A percentile compares a stretch with the other conserved stretches of the same genome.
Evolutionary conservation across 2,888 invertebrate species (phyloP).

Genomic region (Thera britannica): DNA sequence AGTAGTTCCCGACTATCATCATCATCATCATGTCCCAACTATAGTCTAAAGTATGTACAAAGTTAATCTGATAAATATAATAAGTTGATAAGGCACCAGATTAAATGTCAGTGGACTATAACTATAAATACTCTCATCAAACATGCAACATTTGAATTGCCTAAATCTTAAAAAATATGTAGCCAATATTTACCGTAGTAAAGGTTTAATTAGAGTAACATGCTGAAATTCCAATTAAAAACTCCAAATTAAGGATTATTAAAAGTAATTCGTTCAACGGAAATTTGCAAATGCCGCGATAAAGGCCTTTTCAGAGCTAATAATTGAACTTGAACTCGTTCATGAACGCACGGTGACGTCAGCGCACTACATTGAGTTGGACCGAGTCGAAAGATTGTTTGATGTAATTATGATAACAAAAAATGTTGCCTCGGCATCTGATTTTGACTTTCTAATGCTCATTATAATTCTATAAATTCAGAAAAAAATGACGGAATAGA

Average conservation of each 20-base stretch:
- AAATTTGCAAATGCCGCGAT: slow-evolving; percentile 1
- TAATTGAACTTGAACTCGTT: slow-evolving; percentile 41
- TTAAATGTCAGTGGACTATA: too few relatives aligned
- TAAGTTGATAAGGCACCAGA: too few relatives aligned
- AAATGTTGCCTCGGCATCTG: neutral
- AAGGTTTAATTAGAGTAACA: slow-evolving; percentile 9
- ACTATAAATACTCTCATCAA: too few relatives aligned
- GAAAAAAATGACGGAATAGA: too few relatives aligned
- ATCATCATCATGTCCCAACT: too few relatives aligned
- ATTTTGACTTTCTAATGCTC: neutral
- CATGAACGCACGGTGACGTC: slow-evolving; percentile 30
- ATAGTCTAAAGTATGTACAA: too few relatives aligned
- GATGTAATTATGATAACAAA: neutral
- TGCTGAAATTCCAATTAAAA: slow-evolving; percentile 21
- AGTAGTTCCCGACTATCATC: too few relatives aligned
- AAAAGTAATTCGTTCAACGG: slow-evolving; percentile 16
- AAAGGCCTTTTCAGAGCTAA: slow-evolving; percentile 26
- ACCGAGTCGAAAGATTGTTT: neutral
- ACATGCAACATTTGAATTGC: too few relatives aligned
- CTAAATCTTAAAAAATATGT: neutral
- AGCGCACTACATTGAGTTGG: neutral
- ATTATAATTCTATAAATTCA: too few relatives aligned
- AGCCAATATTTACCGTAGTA: neutral
- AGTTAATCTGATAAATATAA: too few relatives aligned
- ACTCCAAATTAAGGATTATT: slow-evolving; percentile 18